Evolutionary conservation across 23 tunicate genomes (phyloP), one percentile per base, ranked within the genome.

Genomic region (Halocynthia aurantium): DNA sequence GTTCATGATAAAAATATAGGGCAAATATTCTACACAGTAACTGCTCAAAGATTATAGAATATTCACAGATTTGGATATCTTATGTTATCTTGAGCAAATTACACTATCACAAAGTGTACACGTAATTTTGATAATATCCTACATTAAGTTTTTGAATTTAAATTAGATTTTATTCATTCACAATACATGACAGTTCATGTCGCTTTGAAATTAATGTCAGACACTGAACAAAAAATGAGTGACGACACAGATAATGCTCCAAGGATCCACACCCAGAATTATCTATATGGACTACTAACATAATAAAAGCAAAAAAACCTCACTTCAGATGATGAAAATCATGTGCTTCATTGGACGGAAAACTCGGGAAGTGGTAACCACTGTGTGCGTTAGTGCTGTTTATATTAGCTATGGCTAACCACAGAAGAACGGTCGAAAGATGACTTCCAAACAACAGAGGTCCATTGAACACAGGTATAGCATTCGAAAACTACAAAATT

Each of bases 301-400:
- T 31, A 31, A 31, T 31, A 31, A 31, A 31, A 31, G 44, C 4
- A 55, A 5, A 2, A 55, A 75, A 55, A 10, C 21, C 85, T 77
- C 72, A 87, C 93, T 87, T 87, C 62, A 87, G 86, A 70, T 87
- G 93, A 61, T 87, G 93, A 61, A 22, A 87, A 56, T 87, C 93
- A 67, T 87, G 93, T 50, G 86, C 87, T 62, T 87, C 93, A 10
- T 85, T 75, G 31, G 93, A 87, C 52, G 93, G 93, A 56, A 87
- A 87, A 67, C 82, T 22, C 31, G 93, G 93, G 62, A 87, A 87
- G 77, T 87, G 93, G 73, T 82, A 87, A 9, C 93, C 93, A 57
- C 86, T 61, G 83, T 87, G 93, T 9, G 93, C 67, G 79, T 87
- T 87, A 9, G 85, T 83, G 21, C 86, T 87, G 83, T 87, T 87